A percentile compares a stretch with the other conserved stretches of the same genome.
Conservation (phyloP, 1,140 invertebrate species). For the Pomacea maculata region DNA sequence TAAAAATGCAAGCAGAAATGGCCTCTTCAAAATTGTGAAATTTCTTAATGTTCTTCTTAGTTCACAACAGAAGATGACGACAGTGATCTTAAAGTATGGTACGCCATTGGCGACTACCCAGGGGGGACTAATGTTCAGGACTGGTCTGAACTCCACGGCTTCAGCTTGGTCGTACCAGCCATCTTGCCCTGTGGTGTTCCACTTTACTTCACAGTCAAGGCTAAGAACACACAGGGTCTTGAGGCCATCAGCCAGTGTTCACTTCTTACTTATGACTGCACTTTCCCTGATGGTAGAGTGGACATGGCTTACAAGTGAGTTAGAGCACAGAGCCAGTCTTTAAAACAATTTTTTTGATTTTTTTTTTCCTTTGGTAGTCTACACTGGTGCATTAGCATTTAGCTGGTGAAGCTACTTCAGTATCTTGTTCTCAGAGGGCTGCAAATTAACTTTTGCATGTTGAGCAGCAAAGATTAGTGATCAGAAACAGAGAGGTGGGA, state of each 20-base stretch:
- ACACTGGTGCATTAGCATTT: too few species aligned
- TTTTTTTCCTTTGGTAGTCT: too few species aligned
- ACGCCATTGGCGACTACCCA: slow-evolving; percentile 25
- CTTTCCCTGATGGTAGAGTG: slow-evolving; percentile 33
- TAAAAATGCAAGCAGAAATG: too few species aligned
- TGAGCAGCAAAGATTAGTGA: too few species aligned
- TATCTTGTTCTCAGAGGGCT: too few species aligned
- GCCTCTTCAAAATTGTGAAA: too few species aligned
- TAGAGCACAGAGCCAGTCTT: neutral
- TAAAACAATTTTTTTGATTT: too few species aligned
- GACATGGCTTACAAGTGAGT: slow-evolving; percentile 24
- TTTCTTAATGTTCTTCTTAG: too few species aligned
- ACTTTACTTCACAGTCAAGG: slow-evolving; percentile 34
- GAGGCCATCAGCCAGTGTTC: slow-evolving; percentile 14
- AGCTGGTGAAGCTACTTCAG: too few species aligned
- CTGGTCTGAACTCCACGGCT: slow-evolving; percentile 27
- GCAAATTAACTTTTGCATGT: too few species aligned
- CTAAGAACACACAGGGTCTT: slow-evolving; percentile 28
- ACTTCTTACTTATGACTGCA: slow-evolving; percentile 32
- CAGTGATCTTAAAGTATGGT: slow-evolving; percentile 31
- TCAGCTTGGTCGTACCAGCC: slow-evolving; percentile 7
- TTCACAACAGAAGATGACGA: slow-evolving; percentile 24
- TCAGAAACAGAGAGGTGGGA: too few species aligned
- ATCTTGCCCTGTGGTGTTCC: slow-evolving; percentile 23
- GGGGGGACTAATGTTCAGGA: slow-evolving; percentile 27